Evolutionary conservation across 2,113 vertebrate genomes (phyloP).

Genomic region (Thamnophis sirtalis): DNA sequence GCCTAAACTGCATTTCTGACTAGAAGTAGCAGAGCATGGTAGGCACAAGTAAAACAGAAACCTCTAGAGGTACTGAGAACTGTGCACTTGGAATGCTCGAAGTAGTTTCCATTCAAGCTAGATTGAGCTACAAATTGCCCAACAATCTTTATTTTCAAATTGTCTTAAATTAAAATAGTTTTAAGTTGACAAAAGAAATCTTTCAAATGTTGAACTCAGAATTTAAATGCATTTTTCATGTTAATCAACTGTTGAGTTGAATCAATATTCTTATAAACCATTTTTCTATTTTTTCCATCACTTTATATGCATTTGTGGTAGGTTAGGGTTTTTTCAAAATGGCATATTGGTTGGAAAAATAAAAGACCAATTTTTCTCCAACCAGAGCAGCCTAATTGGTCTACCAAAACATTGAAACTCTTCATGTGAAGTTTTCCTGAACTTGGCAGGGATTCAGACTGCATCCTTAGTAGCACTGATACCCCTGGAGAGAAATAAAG

Average conservation of each 20-base stretch:
- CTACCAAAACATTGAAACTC: background rate
- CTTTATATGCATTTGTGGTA: rapidly evolving
- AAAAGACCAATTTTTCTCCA: background rate
- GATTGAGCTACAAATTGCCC: background rate
- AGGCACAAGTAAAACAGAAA: background rate
- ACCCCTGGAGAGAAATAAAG: background rate
- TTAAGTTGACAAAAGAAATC: background rate
- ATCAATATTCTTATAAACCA: background rate
- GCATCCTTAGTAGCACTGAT: background rate
- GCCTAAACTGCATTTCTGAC: background rate
- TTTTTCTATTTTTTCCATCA: background rate
- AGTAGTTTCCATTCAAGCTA: background rate
- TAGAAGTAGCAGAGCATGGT: background rate
- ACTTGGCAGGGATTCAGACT: background rate
- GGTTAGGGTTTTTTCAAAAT: background rate
- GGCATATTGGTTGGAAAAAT: background rate
- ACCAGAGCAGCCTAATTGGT: background rate
- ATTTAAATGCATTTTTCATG: background rate
- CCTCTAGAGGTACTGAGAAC: background rate
- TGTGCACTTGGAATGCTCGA: background rate
- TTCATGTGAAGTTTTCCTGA: background rate
- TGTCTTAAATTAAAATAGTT: background rate
- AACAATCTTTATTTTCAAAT: background rate
- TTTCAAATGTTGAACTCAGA: background rate
- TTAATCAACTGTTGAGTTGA: background rate